Evolutionary conservation across 2,888 invertebrate genomes (phyloP).

Genomic region (Plagiodera versicolora): DNA sequence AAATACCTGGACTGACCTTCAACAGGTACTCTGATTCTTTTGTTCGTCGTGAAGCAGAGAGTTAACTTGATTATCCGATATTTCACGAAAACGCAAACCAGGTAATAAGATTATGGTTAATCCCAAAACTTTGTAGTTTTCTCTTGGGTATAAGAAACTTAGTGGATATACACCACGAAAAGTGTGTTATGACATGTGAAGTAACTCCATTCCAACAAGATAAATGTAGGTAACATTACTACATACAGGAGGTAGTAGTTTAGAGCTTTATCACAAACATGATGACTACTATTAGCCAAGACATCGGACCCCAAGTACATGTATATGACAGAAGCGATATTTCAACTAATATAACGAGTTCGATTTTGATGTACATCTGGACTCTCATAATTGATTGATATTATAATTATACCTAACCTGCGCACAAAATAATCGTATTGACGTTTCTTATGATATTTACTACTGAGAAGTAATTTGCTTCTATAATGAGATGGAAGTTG

Average conservation of each 20-base stretch:
- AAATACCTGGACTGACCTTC: conserved; percentile 23
- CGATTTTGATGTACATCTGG: conserved; percentile 27
- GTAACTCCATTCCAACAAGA: background rate
- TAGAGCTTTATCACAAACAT: background rate
- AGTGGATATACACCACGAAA: conserved; percentile 19
- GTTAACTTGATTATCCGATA: conserved; percentile 22
- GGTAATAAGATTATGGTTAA: conserved; percentile 34
- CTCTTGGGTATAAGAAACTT: conserved; percentile 23
- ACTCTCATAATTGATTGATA: conserved; percentile 34
- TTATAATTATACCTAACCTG: conserved; percentile 33
- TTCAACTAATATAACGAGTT: background rate
- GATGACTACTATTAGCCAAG: no score
- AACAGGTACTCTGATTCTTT: conserved; percentile 34
- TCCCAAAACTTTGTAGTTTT: conserved; percentile 29
- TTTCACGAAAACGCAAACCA: conserved; percentile 24
- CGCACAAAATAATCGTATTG: conserved; percentile 34
- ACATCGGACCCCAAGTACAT: no score
- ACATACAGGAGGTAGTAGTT: no score
- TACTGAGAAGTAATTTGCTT: conserved; percentile 32
- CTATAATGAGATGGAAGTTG: conserved; percentile 26
- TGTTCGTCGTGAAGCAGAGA: conserved; percentile 29
- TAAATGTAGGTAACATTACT: background rate
- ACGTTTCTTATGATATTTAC: conserved; percentile 34
- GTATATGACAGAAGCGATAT: no score
- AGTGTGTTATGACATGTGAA: conserved; percentile 12